A percentile compares a stretch with the other conserved stretches of the same genome.
Evolutionary conservation across 2,113 vertebrate species (phyloP).

Genomic region (Caloenas nicobarica): DNA sequence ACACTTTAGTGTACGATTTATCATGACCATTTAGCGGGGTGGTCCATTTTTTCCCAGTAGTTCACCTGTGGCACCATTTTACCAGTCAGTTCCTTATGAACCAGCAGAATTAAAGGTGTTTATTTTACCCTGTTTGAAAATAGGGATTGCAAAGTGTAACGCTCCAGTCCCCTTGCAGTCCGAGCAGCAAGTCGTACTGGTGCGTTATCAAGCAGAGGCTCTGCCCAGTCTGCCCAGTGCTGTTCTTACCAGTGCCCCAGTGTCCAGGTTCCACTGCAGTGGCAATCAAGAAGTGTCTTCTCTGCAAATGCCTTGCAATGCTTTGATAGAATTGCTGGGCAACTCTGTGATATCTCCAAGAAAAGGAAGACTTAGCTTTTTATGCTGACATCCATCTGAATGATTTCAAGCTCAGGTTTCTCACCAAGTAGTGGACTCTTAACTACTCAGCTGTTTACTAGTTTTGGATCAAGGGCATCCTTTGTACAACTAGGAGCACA

Average conservation of each 20-base stretch:
- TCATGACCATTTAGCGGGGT: not conserved
- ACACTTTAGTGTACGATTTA: not conserved
- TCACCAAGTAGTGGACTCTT: not conserved
- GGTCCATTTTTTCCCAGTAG: not conserved
- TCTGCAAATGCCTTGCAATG: not conserved
- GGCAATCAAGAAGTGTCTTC: not conserved
- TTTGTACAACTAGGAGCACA: not conserved
- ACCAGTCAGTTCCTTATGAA: not conserved
- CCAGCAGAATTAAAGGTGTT: not conserved
- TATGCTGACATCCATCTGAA: not conserved
- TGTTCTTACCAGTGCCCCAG: not conserved
- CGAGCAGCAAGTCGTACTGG: not conserved
- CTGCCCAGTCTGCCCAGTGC: not conserved
- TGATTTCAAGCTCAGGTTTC: not conserved
- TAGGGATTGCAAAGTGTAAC: not conserved
- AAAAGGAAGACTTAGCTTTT: not conserved
- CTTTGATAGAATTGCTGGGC: not conserved
- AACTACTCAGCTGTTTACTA: not conserved
- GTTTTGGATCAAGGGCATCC: not conserved
- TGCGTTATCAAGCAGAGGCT: not conserved
- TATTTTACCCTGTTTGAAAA: not conserved
- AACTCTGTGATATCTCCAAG: not conserved
- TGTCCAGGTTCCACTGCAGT: not conserved
- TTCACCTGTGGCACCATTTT: not conserved
- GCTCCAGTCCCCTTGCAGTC: not conserved